Evolutionary conservation across 2,113 vertebrate species (phyloP), one percentile per base, ranked within the genome.

Genomic region (Sphyrna mokarran): DNA sequence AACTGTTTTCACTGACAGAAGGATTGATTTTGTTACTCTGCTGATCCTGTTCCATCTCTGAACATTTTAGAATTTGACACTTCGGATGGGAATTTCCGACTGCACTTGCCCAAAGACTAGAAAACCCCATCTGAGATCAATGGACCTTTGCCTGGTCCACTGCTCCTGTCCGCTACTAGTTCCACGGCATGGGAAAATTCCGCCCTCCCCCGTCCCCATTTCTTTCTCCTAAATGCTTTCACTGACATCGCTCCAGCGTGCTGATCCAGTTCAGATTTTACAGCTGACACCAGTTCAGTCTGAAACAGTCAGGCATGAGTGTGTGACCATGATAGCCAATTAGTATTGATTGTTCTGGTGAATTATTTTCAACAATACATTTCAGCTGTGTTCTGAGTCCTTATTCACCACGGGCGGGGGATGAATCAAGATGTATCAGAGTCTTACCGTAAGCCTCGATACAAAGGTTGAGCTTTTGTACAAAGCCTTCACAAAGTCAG

Each of bases 361-460:
- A 37, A n/a, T 68, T 66, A 93, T 93, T 68, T 93, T 93, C 61
- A 93, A 93, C 89, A 93, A 66, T 93, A 66, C 61, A 66, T 93
- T 68, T 93, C 61, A 93, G 16, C 61, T 93, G 58, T 37, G 33
- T 66, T 93, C 61, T 22, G 89, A 93, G 5, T 37, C 33, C 61
- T 66, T 40, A n/a, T 66, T 66, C 61, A 93, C 61, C 89, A 93
- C 89, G 20, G 33, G 89, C 68, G 89, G 87, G 33, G 87, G 33
- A 93, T 63, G 63, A 29, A 91, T 9, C 18, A 93, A 66, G 89
- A 66, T 93, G 87, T 37, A 22, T 33, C 33, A 8, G 86, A 68
- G 72, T 33, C 72, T 76, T 23, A 76, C 9, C 72, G 2, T 76
- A 11, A 76, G 29, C 72, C 26, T 76, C 7, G 14, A 66, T 93